Evolutionary conservation across 1,140 invertebrate species (phyloP), one percentile per base, ranked within the genome.

Genomic region (Orussus abietinus): DNA sequence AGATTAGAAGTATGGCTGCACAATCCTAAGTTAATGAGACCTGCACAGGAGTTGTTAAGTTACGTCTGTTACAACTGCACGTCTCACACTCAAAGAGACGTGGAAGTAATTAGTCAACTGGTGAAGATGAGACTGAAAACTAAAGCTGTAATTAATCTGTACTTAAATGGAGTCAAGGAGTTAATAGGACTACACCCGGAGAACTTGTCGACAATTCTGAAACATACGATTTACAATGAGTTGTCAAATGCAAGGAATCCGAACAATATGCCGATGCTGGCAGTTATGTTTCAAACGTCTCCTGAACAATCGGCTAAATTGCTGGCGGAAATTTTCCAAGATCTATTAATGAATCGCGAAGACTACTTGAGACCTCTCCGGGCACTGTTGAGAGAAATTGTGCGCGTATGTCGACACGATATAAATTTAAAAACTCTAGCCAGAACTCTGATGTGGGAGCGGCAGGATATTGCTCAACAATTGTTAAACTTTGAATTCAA

Each of bases 171-270:
- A 55, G 81, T 97, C 0, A 83, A 83, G 69, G 86, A 79, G 62
- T 62, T 79, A 26, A 76, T 80, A 7, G 59, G 61, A 13, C 34
- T 69, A 9, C 85, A 89, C 62, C 80, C 85, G 4, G 86, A 90
- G 12, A 94, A 96, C 59, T 69, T 96, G 5, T 78, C 81, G 18
- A 86, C 86, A n/a, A 82, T 96, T 22, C 70, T 98, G 44, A 94
- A 91, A 49, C 85, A 92, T 55, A 93, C 92, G 0, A 86, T 97
- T 47, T 94, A 93, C 70, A 97, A 97, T 71, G 94, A 98, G 74
- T 74, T 98, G 20, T 94, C 92, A 0, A 86, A 87, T 56, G 82
- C 85, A 4, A 79, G 93, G 32, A 96, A 95, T 77, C 89, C 90
- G 0, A 96, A 96, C 72, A 97, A 96, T 69, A 91, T 97, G 83